Evolutionary conservation across 2,113 vertebrate species (phyloP).

Genomic region (Phrynocephalus versicolor): DNA sequence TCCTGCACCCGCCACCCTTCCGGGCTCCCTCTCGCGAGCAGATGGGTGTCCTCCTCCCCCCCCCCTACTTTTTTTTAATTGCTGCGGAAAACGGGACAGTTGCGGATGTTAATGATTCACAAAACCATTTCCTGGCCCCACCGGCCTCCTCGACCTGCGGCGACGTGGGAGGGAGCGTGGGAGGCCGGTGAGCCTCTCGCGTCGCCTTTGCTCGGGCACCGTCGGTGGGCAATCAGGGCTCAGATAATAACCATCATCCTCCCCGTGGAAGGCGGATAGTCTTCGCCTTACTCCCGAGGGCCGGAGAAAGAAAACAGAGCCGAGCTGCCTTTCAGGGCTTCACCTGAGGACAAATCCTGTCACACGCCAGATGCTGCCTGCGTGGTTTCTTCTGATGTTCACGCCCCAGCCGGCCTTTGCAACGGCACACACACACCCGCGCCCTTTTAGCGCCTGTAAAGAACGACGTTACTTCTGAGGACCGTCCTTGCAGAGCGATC

Average conservation of each 20-base stretch:
- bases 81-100: background rate
- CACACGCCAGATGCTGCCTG: background rate
- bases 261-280: background rate
- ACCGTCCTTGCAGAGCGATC: background rate
- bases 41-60: background rate
- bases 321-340: background rate
- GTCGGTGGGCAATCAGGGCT: background rate
- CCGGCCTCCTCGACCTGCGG: background rate
- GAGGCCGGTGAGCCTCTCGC: background rate
- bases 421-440: too few relatives aligned
- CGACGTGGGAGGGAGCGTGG: background rate
- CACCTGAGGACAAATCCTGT: background rate
- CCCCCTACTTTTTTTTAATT: too few relatives aligned
- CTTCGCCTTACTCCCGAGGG: background rate
- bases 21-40: background rate
- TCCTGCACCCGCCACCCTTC: background rate
- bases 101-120: conserved; percentile 13
- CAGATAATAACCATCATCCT: background rate
- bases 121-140: background rate
- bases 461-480: background rate
- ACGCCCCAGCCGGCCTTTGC: too few relatives aligned
- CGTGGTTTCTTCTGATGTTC: background rate
- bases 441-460: background rate
- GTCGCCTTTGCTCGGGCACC: too few relatives aligned
- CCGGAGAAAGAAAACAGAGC: background rate